Conservation (phyloP, 1,140 invertebrate species). For the Drosophila hydei region DNA sequence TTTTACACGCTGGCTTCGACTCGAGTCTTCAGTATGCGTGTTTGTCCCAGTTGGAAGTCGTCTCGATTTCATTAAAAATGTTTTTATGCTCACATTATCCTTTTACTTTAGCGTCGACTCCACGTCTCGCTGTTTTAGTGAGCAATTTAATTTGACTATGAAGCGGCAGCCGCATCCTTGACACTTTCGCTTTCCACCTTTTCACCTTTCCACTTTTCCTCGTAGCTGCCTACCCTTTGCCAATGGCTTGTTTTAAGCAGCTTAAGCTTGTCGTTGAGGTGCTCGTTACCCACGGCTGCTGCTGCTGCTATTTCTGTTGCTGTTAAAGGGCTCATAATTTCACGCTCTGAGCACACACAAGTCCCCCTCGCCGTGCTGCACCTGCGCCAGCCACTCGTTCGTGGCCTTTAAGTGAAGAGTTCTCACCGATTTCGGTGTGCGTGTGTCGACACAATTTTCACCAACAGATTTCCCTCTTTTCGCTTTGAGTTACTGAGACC, state of each 20-base stretch:
- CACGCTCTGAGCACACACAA: constrained; percentile 70
- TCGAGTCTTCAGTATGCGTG: neutral
- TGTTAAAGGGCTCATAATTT: constrained; percentile 74
- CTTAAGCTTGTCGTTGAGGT: constrained; percentile 78
- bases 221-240: constrained; percentile 24
- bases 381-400: constrained; percentile 39
- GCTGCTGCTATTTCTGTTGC: constrained; percentile 31
- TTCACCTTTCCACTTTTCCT: neutral
- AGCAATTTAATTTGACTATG: constrained; percentile 79
- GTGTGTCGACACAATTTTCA: constrained; percentile 52
- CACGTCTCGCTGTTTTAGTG: constrained; percentile 38
- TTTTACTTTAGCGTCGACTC: constrained; percentile 60
- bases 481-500: constrained; percentile 43
- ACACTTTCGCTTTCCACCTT: constrained; percentile 69
- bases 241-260: constrained; percentile 78
- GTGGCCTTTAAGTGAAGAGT: constrained; percentile 43
- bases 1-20: constrained; percentile 58
- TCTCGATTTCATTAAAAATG: constrained; percentile 82
- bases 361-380: constrained; percentile 8
- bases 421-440: constrained; percentile 23
- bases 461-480: constrained; percentile 40
- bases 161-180: constrained; percentile 77
- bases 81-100: constrained; percentile 78
- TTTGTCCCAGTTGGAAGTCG: constrained; percentile 66
- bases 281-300: constrained; percentile 23